Conservation (phyloP, 1,140 invertebrate genomes). For the Caenorhabditis tropicalis region DNA sequence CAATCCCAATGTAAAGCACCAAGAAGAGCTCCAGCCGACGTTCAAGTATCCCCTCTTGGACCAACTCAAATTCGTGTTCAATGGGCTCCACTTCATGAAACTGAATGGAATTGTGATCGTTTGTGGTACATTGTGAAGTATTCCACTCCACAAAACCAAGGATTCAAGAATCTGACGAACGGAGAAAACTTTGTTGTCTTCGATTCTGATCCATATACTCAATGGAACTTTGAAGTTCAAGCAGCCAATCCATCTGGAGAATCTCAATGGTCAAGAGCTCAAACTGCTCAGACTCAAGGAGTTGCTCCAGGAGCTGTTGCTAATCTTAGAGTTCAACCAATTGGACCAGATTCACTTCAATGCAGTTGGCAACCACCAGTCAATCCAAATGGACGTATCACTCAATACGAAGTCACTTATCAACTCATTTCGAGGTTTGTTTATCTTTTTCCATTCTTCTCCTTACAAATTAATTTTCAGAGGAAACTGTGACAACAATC, state of each 20-base stretch:
- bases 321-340: constrained; percentile 64
- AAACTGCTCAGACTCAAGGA: constrained; percentile 64
- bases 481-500: constrained; percentile 70
- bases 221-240: constrained; percentile 71
- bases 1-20: constrained; percentile 59
- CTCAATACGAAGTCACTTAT: constrained; percentile 70
- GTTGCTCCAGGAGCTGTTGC: constrained; percentile 66
- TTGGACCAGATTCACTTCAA: constrained; percentile 67
- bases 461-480: constrained; percentile 43
- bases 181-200: constrained; percentile 67
- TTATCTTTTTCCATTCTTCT: neutral
- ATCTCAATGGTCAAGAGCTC: constrained; percentile 65
- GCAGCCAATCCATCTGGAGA: constrained; percentile 70
- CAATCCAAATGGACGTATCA: constrained; percentile 70
- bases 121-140: constrained; percentile 72
- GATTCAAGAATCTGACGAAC: constrained; percentile 67
- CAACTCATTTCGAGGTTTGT: constrained; percentile 67
- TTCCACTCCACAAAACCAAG: constrained; percentile 67
- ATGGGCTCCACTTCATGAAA: constrained; percentile 66
- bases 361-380: constrained; percentile 68
- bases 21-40: constrained; percentile 63
- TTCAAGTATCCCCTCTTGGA: constrained; percentile 66
- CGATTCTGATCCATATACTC: constrained; percentile 70
- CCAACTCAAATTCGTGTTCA: constrained; percentile 69
- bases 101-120: constrained; percentile 71